These are phyloP conservation scores for Cryptomyrus ogoouensis DNA, from an alignment of 2,113 vertebrate genomes.

Conservation along the genomic window DNA sequence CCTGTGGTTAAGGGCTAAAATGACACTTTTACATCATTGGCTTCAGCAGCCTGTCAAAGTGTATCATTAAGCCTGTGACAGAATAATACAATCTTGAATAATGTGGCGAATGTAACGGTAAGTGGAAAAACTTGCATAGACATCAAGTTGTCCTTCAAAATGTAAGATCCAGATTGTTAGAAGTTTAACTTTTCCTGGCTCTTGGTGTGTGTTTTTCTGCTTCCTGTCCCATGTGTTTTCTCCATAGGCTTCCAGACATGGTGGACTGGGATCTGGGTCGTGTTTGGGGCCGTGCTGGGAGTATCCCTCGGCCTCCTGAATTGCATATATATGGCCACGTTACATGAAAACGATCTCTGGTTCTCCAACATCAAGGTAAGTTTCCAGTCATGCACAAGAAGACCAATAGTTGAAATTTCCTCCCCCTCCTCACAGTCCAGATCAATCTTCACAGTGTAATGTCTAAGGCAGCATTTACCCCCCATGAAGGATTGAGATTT, in stretches of 20 bases:
- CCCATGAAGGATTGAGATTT: background rate
- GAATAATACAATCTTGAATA: background rate
- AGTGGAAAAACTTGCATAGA: background rate
- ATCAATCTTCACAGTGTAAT: background rate
- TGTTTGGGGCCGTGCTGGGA: conserved; percentile 70
- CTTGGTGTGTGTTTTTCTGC: background rate
- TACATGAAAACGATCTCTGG: conserved; percentile 98
- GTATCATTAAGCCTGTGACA: background rate
- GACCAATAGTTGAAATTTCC: background rate
- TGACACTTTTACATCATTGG: background rate
- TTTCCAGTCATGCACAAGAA: background rate
- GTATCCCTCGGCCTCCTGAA: conserved; percentile 78
- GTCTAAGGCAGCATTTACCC: background rate
- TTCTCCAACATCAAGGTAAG: conserved; percentile 98
- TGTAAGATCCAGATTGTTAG: background rate
- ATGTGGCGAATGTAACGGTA: background rate
- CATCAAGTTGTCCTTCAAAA: background rate
- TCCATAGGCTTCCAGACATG: conserved; percentile 55
- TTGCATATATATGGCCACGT: conserved; percentile 83
- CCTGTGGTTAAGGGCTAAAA: background rate
- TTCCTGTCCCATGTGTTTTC: background rate
- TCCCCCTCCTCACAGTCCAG: background rate
- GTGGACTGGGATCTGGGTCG: conserved; percentile 64
- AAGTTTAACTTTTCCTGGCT: background rate
- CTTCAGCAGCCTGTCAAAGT: background rate